phyloP scores from a whole-genome alignment of 1,140 invertebrate genomes.

The Heterodera schachtii region DNA sequence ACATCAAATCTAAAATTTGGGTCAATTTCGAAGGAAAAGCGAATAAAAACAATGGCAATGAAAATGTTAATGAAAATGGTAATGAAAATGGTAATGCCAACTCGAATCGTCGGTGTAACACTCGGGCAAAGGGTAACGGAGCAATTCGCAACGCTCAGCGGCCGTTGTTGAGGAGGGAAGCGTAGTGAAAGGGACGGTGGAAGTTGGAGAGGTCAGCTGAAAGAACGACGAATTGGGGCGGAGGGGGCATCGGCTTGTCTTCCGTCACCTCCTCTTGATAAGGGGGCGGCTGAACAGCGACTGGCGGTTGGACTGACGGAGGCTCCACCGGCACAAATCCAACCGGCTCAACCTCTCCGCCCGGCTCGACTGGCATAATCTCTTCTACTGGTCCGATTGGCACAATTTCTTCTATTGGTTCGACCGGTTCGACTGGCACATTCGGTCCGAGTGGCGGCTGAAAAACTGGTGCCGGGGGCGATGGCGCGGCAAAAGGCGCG shows the following conservation, averaged over 20 bases:
- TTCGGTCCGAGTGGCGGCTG: no score
- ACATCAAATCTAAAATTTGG: slow-evolving; percentile 48
- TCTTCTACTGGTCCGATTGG: no score
- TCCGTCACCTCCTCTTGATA: no score
- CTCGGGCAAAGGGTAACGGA: slow-evolving; percentile 43
- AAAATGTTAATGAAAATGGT: no score
- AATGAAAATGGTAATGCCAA: no score
- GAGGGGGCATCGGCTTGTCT: background rate
- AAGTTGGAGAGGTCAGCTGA: no score
- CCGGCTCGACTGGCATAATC: background rate
- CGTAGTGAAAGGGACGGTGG: no score
- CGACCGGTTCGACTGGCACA: no score
- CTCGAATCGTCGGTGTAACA: slow-evolving; percentile 46
- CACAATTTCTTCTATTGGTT: no score
- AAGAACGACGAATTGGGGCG: background rate
- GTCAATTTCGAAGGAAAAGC: background rate
- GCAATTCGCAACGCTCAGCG: background rate
- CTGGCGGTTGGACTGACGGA: background rate
- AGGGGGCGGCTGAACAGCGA: slow-evolving; percentile 1
- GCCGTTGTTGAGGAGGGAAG: slow-evolving; percentile 3
- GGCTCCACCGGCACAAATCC: no score
- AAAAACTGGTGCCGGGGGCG: no score
- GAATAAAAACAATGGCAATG: background rate
- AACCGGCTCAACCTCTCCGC: background rate
- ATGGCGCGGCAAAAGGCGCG: no score